Evolutionary conservation across 2,113 vertebrate genomes (phyloP).

Genomic region (Pygoscelis antarcticus): DNA sequence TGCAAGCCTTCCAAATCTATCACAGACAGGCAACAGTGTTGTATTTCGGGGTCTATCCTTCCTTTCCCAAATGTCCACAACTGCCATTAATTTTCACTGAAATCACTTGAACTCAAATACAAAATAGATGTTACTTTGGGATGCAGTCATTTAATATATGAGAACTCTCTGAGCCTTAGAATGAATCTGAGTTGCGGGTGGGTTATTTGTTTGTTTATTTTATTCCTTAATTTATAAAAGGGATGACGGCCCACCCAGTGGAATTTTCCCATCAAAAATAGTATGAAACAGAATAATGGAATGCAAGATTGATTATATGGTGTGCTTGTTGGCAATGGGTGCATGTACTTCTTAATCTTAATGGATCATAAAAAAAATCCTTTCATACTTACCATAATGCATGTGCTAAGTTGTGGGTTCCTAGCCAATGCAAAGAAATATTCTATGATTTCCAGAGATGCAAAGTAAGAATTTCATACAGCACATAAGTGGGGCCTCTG

Average conservation of each 20-base stretch:
- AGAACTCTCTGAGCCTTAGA: conserved; percentile 28
- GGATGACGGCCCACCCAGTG: conserved; percentile 45
- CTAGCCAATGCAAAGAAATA: conserved; percentile 47
- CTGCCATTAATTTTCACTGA: conserved; percentile 19
- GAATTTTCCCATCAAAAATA: conserved; percentile 67
- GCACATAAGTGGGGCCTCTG: not conserved
- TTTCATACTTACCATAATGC: conserved; percentile 42
- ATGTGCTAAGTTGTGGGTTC: conserved; percentile 51
- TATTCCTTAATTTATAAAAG: conserved; percentile 51
- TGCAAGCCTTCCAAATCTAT: conserved; percentile 10
- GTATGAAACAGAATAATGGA: conserved; percentile 50
- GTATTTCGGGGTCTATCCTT: not conserved
- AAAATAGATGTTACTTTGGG: conserved; percentile 9
- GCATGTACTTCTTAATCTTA: conserved; percentile 55
- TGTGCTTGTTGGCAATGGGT: conserved; percentile 53
- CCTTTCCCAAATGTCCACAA: conserved; percentile 24
- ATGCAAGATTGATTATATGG: conserved; percentile 60
- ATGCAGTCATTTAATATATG: conserved; percentile 1
- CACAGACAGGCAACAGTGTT: not conserved
- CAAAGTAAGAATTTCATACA: conserved; percentile 3
- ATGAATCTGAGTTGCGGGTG: not conserved
- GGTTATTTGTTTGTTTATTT: conserved; percentile 59
- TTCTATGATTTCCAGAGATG: conserved; percentile 48
- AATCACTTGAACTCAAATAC: conserved; percentile 8
- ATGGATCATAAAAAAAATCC: conserved; percentile 53